A percentile compares a stretch with the other conserved stretches of the same genome.
phyloP scores from a whole-genome alignment of 1,140 invertebrate species.

The Hyles vespertilio region DNA sequence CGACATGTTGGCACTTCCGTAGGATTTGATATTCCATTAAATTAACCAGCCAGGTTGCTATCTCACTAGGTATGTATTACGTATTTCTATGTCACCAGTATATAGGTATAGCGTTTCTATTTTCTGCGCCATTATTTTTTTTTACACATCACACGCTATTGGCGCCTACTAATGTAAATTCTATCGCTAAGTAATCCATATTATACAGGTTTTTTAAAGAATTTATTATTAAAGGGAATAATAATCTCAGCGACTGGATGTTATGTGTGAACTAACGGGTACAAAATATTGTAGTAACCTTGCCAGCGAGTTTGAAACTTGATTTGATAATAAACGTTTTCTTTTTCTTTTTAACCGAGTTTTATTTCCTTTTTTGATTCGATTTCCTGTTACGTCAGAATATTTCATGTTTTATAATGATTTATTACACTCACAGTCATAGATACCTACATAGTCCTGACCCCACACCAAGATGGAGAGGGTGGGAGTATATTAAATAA shows the following conservation, averaged over 20 bases:
- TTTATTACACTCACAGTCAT: too few relatives aligned
- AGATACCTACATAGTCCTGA: too few relatives aligned
- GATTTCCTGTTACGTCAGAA: too few relatives aligned
- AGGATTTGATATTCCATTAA: too few relatives aligned
- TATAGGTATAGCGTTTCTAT: background rate
- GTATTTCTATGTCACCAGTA: background rate
- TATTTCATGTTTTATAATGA: too few relatives aligned
- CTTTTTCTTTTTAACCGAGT: too few relatives aligned
- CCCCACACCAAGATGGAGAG: too few relatives aligned
- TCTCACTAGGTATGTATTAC: background rate
- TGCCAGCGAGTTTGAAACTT: conserved; percentile 8
- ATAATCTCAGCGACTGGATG: background rate
- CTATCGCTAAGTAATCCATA: background rate
- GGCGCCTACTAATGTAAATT: background rate
- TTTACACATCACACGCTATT: background rate
- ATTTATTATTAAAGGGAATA: conserved; percentile 6
- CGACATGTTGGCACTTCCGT: too few relatives aligned
- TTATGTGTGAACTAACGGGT: conserved; percentile 7
- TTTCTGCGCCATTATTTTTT: background rate
- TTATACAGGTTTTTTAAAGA: conserved; percentile 1
- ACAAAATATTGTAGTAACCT: conserved; percentile 4
- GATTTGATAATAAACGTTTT: too few relatives aligned
- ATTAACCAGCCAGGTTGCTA: background rate
- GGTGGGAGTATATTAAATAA: too few relatives aligned
- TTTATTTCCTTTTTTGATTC: too few relatives aligned